Percentiles rank a stretch among this genome's conserved stretches.
phyloP scores from a whole-genome alignment of 2,113 vertebrate species.

The Oncorhynchus keta region DNA sequence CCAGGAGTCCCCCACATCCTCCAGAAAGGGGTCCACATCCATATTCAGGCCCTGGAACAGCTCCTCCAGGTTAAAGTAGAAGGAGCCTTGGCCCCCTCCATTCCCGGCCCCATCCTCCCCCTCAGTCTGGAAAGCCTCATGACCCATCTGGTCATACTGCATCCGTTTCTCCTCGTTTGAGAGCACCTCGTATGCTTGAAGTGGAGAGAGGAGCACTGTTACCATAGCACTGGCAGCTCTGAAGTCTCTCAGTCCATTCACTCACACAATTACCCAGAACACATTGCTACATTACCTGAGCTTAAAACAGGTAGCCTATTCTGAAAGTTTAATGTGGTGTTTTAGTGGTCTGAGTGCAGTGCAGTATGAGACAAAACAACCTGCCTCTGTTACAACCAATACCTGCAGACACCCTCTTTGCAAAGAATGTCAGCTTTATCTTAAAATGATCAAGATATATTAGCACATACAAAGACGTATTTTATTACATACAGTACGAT shows the following conservation, averaged over 20 bases:
- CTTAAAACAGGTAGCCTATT: background rate
- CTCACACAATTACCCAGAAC: background rate
- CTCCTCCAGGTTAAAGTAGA: conserved; percentile 45
- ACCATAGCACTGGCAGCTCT: background rate
- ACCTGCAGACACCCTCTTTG: no score
- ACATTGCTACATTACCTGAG: background rate
- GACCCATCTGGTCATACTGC: conserved; percentile 55
- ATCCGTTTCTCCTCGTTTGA: conserved; percentile 56
- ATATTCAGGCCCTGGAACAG: conserved; percentile 33
- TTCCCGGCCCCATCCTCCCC: background rate
- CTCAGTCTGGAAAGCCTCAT: conserved; percentile 37
- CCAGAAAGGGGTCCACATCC: conserved; percentile 21
- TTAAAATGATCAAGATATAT: no score
- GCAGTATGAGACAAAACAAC: no score
- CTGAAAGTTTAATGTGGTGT: no score
- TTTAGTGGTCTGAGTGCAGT: no score
- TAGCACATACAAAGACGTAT: no score
- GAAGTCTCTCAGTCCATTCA: background rate
- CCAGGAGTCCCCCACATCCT: conserved; percentile 33
- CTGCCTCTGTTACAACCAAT: no score
- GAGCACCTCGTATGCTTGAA: conserved; percentile 60
- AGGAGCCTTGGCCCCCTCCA: background rate
- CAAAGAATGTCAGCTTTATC: no score
- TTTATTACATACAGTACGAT: no score
- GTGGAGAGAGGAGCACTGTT: conserved; percentile 3